Percentiles rank a stretch among this genome's conserved stretches.
Conservation (phyloP, 2,113 vertebrate species). For the Lepus europaeus region DNA sequence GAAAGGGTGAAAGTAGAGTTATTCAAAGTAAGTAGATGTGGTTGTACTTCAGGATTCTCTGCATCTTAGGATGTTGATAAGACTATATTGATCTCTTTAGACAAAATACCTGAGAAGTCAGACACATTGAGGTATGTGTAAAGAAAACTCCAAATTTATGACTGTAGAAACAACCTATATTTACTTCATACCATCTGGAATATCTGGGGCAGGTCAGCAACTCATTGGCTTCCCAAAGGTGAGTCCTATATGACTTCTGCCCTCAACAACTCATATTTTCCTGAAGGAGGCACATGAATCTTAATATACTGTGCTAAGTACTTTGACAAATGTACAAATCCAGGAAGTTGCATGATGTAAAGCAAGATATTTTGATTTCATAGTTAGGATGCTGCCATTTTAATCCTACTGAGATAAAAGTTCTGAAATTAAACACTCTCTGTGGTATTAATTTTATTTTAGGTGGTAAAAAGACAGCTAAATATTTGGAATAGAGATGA, state of each 20-base stretch:
- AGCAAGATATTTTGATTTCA: slow-evolving; percentile 29
- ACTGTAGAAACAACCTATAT: neutral
- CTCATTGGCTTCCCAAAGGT: neutral
- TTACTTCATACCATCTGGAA: neutral
- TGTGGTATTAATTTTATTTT: slow-evolving; percentile 13
- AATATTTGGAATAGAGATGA: neutral
- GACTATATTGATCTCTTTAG: neutral
- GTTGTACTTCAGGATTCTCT: neutral
- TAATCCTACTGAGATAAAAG: slow-evolving; percentile 8
- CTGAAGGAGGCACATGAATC: neutral
- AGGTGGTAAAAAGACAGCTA: neutral
- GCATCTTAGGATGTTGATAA: neutral
- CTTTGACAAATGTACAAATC: neutral
- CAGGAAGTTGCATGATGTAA: neutral
- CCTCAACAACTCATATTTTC: neutral
- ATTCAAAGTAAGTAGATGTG: neutral
- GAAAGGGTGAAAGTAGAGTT: neutral
- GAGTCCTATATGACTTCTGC: neutral
- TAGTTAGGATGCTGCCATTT: slow-evolving; percentile 15
- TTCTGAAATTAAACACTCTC: neutral
- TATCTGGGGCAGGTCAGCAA: neutral
- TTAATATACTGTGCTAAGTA: neutral
- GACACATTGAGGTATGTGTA: neutral
- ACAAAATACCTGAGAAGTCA: neutral
- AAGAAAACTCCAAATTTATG: neutral